Base-by-base conservation (phyloP, 2,888 invertebrate species). In the Drosophila anomalata region DNA sequence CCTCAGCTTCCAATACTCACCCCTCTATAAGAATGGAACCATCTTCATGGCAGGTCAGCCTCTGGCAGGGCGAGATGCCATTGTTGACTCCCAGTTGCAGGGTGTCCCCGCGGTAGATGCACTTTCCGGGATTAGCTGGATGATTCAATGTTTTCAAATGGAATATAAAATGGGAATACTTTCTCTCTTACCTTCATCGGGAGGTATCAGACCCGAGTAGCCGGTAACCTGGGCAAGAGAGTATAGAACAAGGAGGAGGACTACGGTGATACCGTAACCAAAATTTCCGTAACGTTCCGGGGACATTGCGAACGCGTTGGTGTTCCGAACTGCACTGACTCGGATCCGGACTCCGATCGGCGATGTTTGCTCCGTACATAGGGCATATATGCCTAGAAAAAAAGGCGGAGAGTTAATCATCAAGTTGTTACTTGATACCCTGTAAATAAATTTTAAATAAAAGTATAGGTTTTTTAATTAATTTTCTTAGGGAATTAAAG, bases 21-120 rank as follows among this genome's bases (percentile, higher is more conserved):
- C 91, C 91, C 73, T 91, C 90, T 58, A 91, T 87, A 26, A 85
- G 72, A 58, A 90, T 81, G 42, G 90, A 84, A 61, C 91, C 91
- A 74, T 91, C 83, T 41, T 77, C 77, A 48, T 90, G 67, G 65
- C 91, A 91, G 3, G 87, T 91, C 56, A 91, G 63, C 41, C 84
- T 85, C 68, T 91, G 90, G 57, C 91, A 91, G 20, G 91, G 90
- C 36, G 87, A 76, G 17, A 87, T 88, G 12, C 90, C 91, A 41
- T 78, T 56, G 71, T 82, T 90, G n/a, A 83, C 52, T n/a, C 91
- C 91, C 55, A 72, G 20, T 33, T 83, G 65, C 3, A 91, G 67
- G 20, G 71, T 66, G 56, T 90, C 91, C 20, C 89, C 89, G 24
- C 89, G 90, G 76, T 91, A 91, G 20, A 82, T 51, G 70, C 91